Base-by-base conservation (phyloP, 2,797 vertebrate genomes). In the Sebastes reedi region DNA sequence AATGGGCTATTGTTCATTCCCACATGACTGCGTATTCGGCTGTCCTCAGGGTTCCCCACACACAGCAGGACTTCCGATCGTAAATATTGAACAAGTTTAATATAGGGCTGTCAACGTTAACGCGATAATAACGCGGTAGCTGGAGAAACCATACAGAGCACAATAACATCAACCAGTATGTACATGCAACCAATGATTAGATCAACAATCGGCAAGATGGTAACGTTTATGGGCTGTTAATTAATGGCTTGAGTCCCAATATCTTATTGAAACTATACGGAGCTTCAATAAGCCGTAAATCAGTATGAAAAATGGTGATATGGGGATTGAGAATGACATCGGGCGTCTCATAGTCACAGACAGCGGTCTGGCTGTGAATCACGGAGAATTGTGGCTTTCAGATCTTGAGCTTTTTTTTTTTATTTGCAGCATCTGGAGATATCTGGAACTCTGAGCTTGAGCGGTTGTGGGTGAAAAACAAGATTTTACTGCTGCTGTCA, bases 351-450 rank as follows among this genome's bases (percentile, higher is more conserved):
- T 8, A 62, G 73, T 81, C 69, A 52, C 20, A 79, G 67, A 72
- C 34, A n/a, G 87, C 3, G 3, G 90, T 86, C 77, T 87, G 82
- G 81, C 84, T 50, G 34, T 13, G 75, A 77, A 66, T 67, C 81
- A 42, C 3, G 27, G 8, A 80, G 50, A 25, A 30, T 29, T 84
- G 79, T 46, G 50, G 72, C n/a, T 75, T 80, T 52, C 25, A 79
- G 68, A 76, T 50, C 30, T 39, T 6, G 8, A 69, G 67, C 13
- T 64, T 61, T 65, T 67, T 32, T 46, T 46, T 46, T 4, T 46
- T 46, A 46, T 46, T 16, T 36, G 39, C 67, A 54, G 29, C 2
- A 59, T 74, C 20, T 65, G 25, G 29, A 56, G 61, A 74, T 68
- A 71, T 80, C 9, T 25, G 27, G 8, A 39, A 32, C 14, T 29